These are phyloP conservation scores for Ranitomeya variabilis DNA, from an alignment of 2,113 vertebrate genomes.

Conservation along the genomic window DNA sequence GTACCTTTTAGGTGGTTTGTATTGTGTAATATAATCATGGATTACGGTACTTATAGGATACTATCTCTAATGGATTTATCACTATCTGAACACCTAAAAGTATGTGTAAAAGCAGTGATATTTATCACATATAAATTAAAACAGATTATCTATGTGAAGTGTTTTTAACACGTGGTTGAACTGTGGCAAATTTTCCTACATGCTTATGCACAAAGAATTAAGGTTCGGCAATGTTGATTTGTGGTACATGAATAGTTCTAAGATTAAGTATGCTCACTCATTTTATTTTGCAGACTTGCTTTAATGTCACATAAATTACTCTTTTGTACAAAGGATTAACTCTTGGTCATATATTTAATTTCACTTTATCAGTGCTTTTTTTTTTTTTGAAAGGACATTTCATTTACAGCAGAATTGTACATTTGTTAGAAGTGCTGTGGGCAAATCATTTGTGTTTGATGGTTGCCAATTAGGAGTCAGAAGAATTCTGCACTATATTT, in stretches of 20 bases:
- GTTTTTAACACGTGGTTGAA: background rate
- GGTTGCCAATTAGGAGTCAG: conserved; percentile 57
- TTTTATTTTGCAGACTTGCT: background rate
- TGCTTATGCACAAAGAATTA: conserved; percentile 5
- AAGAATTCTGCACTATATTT: conserved; percentile 55
- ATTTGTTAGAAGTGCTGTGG: conserved; percentile 17
- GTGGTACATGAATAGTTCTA: background rate
- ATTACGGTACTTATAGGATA: background rate
- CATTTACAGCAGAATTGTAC: conserved; percentile 8
- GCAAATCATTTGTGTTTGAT: conserved; percentile 56
- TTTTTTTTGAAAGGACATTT: conserved; percentile 2
- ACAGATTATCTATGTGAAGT: background rate
- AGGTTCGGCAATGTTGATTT: background rate
- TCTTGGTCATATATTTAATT: conserved; percentile 27
- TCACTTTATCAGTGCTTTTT: background rate
- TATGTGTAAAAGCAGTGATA: background rate
- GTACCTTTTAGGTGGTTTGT: background rate
- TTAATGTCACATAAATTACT: conserved; percentile 18
- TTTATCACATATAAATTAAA: background rate
- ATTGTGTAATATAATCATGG: no score
- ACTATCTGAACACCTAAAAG: background rate
- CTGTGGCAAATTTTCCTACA: background rate
- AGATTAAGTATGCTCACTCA: background rate
- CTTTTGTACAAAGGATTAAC: background rate
- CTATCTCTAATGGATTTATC: background rate